Percentiles rank a stretch among this genome's conserved stretches.
Evolutionary conservation across 2,797 vertebrate species (phyloP).

Genomic region (Scyliorhinus canicula): DNA sequence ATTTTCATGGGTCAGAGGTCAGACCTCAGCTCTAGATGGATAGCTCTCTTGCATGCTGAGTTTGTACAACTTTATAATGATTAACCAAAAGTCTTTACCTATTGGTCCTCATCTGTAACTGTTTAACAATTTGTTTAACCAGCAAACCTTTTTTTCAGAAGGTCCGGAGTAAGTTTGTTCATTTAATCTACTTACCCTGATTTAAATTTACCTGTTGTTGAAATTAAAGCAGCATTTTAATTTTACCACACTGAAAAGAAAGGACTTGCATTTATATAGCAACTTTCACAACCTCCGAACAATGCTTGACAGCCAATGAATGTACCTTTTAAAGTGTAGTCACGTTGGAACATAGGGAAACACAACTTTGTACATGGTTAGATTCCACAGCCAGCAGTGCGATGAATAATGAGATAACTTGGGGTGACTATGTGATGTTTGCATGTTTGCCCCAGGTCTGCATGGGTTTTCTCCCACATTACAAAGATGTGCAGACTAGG

Average conservation of each 20-base stretch:
- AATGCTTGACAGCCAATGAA: not conserved
- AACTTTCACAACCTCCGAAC: not conserved
- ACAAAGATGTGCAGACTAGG: too few relatives aligned
- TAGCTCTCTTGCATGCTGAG: not conserved
- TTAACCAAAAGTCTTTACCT: not conserved
- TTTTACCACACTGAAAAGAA: not conserved
- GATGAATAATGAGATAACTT: not conserved
- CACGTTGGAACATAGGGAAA: not conserved
- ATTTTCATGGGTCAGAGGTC: not conserved
- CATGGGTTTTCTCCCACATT: too few relatives aligned
- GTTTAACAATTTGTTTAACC: not conserved
- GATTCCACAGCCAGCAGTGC: not conserved
- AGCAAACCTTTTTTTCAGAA: not conserved
- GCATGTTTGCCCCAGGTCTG: too few relatives aligned
- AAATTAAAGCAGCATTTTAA: not conserved
- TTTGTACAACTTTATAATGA: not conserved
- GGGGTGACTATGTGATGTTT: too few relatives aligned
- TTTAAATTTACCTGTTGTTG: not conserved
- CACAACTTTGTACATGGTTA: not conserved
- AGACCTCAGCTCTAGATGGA: not conserved
- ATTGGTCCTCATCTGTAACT: not conserved
- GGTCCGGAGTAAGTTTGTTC: not conserved
- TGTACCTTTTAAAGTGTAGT: not conserved
- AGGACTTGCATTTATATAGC: not conserved
- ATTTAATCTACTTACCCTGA: not conserved